Base-by-base conservation (phyloP, 2,113 vertebrate genomes). In the Brachyhypopomus occidentalis region DNA sequence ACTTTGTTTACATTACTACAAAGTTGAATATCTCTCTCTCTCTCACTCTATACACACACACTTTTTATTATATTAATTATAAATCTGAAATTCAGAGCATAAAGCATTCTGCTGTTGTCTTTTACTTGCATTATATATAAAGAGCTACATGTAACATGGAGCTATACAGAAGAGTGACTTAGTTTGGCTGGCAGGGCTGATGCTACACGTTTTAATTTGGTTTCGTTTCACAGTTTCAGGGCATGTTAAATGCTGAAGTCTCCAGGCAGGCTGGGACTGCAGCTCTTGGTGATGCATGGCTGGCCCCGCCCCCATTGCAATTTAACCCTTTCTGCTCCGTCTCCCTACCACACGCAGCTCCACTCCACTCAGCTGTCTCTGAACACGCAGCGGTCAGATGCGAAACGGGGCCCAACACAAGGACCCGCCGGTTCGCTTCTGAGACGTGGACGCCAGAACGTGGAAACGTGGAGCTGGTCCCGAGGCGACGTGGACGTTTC, bases 331-430 rank as follows among this genome's bases (percentile, higher is more conserved):
- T 48, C 52, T 80, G 55, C 62, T 72, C 34, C 70, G 58, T 62
- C 79, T 58, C 63, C 82, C 36, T 71, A 82, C 79, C 71, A 82
- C 82, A 76, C 19, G 3, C 76, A 78, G 76, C 71, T 79, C 59
- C 82, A 72, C 70, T 78, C 73, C 45, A 67, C 71, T 85, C 75
- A 2, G 36, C 79, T 87, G 78, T 74, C 81, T 82, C 86, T 74
- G 84, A 72, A 86, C 81, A 63, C 66, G 45, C 59, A 56, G 72
- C 83, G 78, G 72, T 45, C 58, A 62, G 71, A 52, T 25, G 80
- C 62, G 71, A 16, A 69, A 62, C 55, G 73, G 27, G n/a, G 9
- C 41, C 5, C 5, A 41, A 41, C 41, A 38, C 36, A 38, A 38
- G 36, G 36, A 38, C 36, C 36, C 3, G n/a, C n/a, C n/a, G n/a